Percentiles rank a stretch among this genome's conserved stretches.
Conservation (phyloP, 2,797 vertebrate species). For the Artibeus jamaicensis region DNA sequence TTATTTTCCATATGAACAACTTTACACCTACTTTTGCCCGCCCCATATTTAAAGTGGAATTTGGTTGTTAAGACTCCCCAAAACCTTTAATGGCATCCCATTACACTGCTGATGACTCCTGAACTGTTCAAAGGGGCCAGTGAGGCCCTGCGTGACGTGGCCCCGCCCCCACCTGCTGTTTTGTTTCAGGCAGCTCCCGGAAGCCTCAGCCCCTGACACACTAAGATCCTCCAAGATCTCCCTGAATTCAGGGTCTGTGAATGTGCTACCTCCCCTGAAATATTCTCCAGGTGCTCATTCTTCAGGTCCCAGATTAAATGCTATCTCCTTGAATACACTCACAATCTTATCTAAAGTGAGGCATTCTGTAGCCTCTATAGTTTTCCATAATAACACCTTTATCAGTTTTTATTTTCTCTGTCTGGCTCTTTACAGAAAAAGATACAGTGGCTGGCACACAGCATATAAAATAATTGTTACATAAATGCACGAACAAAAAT, state of each 20-base stretch:
- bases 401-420: neutral
- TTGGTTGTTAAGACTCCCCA: neutral
- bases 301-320: neutral
- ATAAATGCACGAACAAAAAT: neutral
- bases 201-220: too few relatives aligned
- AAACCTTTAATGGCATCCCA: neutral
- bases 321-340: neutral
- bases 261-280: neutral
- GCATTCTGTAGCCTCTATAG: neutral
- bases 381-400: neutral
- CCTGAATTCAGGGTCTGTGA: neutral
- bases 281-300: neutral
- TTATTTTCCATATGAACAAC: neutral
- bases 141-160: neutral
- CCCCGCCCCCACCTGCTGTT: neutral
- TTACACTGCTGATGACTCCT: neutral
- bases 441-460: neutral
- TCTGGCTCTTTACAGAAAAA: neutral
- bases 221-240: neutral
- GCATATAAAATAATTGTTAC: neutral
- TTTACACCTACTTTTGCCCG: neutral
- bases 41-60: neutral
- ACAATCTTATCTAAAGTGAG: neutral
- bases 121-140: neutral
- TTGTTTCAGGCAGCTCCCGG: neutral